Conservation (phyloP, 2,888 invertebrate species). For the Lithophane ornitopus region DNA sequence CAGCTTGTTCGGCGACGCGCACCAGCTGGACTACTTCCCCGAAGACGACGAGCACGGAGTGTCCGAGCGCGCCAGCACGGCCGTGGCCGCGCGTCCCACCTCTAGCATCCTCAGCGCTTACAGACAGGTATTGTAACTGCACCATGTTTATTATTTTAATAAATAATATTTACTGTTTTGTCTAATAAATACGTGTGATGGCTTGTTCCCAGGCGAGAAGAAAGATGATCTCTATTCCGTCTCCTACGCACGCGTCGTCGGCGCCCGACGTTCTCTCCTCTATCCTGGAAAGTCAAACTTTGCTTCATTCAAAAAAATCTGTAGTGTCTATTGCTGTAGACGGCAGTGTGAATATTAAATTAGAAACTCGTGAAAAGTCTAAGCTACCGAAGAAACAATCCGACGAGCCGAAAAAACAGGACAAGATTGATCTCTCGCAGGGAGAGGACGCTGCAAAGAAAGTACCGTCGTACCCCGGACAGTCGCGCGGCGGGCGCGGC, state of each 20-base stretch:
- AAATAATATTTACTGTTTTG: neutral
- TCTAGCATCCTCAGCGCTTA: conserved; percentile 84
- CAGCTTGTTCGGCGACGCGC: conserved; percentile 92
- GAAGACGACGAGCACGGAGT: conserved; percentile 83
- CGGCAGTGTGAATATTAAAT: conserved; percentile 91
- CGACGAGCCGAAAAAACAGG: conserved; percentile 50
- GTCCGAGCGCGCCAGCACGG: conserved; percentile 78
- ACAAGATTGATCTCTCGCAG: conserved; percentile 74
- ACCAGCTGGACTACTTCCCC: conserved; percentile 93
- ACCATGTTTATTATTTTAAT: too few species aligned
- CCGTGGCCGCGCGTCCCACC: conserved; percentile 85
- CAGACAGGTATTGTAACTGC: conserved; percentile 77
- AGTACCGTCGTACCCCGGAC: conserved; percentile 92
- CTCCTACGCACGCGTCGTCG: conserved; percentile 83
- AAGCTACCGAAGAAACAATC: conserved; percentile 23
- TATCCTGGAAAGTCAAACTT: conserved; percentile 93
- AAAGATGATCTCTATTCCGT: conserved; percentile 85
- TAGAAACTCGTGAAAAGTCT: conserved; percentile 67
- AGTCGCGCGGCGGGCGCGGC: conserved; percentile 87
- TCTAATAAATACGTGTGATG: neutral
- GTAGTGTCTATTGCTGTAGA: conserved; percentile 91
- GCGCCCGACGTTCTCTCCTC: conserved; percentile 92
- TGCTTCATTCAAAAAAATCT: conserved; percentile 92
- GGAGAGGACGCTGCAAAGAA: conserved; percentile 81
- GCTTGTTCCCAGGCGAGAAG: conserved; percentile 82